phyloP scores from a whole-genome alignment of 35 echinoderm and acorn worm species.

The Ophiothrix spiculata region DNA sequence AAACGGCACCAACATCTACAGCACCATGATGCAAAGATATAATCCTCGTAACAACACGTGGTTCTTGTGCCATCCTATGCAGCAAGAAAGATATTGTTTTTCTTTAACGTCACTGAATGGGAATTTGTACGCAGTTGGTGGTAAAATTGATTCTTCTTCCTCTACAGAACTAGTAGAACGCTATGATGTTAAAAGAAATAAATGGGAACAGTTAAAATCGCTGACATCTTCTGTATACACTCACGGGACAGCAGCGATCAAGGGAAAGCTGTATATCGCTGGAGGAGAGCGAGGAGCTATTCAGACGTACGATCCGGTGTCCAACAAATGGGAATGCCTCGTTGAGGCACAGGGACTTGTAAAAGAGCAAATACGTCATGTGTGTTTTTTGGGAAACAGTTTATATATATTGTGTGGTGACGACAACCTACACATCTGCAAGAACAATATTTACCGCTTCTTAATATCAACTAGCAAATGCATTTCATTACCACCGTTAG shows the following conservation, averaged over 20 bases:
- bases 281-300: background rate
- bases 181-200: background rate
- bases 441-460: too few species aligned
- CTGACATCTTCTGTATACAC: background rate
- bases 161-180: background rate
- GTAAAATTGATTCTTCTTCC: background rate
- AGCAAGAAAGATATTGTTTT: background rate
- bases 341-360: background rate
- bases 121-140: background rate
- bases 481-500: too few species aligned
- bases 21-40: background rate
- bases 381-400: background rate
- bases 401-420: background rate
- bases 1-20: background rate
- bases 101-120: background rate
- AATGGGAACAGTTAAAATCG: background rate
- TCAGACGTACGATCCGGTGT: background rate
- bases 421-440: too few species aligned
- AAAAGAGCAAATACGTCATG: background rate
- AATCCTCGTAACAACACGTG: background rate
- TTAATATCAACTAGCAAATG: too few species aligned
- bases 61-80: background rate
- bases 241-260: background rate
- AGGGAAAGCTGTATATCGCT: background rate
- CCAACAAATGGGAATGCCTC: background rate